These are phyloP conservation scores for Eudemis profundana DNA, from an alignment of 2,888 invertebrate species.

Conservation along the genomic window DNA sequence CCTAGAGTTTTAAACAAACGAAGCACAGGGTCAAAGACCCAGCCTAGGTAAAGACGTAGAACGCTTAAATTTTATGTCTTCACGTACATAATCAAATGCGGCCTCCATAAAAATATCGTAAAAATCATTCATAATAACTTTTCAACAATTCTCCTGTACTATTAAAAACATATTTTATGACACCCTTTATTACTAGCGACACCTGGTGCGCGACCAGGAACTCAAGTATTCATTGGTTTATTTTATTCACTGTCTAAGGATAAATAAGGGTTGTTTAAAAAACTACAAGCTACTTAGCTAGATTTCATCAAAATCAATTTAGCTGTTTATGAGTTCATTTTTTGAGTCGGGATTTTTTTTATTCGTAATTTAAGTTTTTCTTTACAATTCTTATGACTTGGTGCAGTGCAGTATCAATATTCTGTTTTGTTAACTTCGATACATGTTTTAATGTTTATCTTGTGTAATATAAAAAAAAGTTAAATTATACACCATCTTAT, in stretches of 20 bases:
- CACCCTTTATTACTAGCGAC: background rate
- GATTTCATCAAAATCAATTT: background rate
- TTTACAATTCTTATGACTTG: too few species aligned
- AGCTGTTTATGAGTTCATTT: too few species aligned
- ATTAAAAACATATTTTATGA: conserved; percentile 21
- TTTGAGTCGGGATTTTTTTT: too few species aligned
- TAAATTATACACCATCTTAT: background rate
- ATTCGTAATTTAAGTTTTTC: too few species aligned
- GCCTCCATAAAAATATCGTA: conserved; percentile 30
- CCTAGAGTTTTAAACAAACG: background rate
- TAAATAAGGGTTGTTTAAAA: too few species aligned
- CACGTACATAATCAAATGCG: conserved; percentile 28
- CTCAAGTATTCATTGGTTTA: background rate
- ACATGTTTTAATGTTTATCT: too few species aligned
- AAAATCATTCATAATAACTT: conserved; percentile 31
- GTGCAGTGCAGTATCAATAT: too few species aligned
- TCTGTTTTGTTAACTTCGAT: too few species aligned
- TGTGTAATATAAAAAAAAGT: too few species aligned
- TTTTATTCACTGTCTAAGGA: too few species aligned
- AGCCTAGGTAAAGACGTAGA: conserved; percentile 11
- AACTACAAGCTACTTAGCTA: background rate
- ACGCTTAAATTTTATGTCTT: conserved; percentile 6
- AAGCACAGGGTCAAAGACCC: conserved; percentile 14
- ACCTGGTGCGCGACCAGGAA: conserved; percentile 4
- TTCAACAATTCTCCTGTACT: conserved; percentile 23